Evolutionary conservation across 2,113 vertebrate genomes (phyloP).

Genomic region (Colinus virginianus): DNA sequence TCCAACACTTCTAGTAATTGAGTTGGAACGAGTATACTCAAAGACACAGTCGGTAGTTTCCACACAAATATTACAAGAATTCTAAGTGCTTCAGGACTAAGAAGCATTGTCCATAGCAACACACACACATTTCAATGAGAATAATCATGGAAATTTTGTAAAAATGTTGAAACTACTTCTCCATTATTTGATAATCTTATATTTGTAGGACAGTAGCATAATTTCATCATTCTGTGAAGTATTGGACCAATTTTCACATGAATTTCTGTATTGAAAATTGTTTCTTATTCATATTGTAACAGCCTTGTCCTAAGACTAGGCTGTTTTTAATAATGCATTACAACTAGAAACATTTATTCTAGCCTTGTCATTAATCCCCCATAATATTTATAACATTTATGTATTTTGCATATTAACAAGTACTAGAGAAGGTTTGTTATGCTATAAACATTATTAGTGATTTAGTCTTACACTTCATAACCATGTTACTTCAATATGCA

Average conservation of each 20-base stretch:
- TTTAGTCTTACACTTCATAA: conserved; percentile 24
- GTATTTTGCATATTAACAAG: conserved; percentile 64
- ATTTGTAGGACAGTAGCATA: background rate
- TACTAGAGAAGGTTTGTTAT: conserved; percentile 68
- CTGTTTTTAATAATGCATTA: conserved; percentile 30
- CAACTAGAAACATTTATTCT: conserved; percentile 28
- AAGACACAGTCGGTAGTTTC: background rate
- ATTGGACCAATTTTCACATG: background rate
- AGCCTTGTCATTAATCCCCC: background rate
- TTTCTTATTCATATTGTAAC: conserved; percentile 28
- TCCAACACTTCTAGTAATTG: background rate
- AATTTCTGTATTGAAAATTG: conserved; percentile 30
- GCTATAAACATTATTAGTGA: conserved; percentile 38
- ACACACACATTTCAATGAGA: background rate
- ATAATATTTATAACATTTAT: conserved; percentile 64
- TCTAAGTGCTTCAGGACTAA: background rate
- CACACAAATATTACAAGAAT: background rate
- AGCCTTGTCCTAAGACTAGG: conserved; percentile 43
- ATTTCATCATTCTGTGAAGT: background rate
- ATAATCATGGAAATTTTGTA: background rate
- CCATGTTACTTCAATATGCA: background rate
- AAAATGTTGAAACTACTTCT: background rate
- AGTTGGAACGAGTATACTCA: background rate
- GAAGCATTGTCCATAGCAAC: background rate
- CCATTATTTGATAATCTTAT: background rate